phyloP scores from a whole-genome alignment of 2,797 vertebrate genomes.

The Crax fasciolata region DNA sequence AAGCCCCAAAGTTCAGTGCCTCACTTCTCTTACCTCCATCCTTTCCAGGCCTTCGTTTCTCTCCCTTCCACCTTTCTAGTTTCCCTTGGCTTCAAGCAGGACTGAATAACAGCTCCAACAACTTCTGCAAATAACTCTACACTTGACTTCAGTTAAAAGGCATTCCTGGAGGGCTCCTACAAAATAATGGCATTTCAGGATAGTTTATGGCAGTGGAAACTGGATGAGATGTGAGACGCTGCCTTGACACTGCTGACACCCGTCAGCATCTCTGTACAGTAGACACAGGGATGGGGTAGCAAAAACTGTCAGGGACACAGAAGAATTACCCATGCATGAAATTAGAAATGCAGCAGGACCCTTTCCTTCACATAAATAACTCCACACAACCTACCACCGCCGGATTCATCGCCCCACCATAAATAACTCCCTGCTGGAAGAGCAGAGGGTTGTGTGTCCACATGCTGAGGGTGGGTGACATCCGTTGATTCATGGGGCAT shows the following conservation, averaged over 20 bases:
- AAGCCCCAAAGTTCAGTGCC: background rate
- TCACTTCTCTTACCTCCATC: background rate
- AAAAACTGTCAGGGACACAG: background rate
- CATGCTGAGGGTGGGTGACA: background rate
- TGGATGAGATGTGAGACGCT: accelerated
- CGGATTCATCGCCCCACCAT: background rate
- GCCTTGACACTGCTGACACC: background rate
- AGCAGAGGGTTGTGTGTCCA: background rate
- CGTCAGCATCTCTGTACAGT: background rate
- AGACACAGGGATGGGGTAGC: background rate
- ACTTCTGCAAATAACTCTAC: background rate
- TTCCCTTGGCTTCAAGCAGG: conserved; percentile 9
- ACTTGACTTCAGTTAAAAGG: conserved; percentile 1
- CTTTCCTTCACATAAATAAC: conserved; percentile 50
- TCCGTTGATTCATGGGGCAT: conserved; percentile 13
- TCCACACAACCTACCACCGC: background rate
- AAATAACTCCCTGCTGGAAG: conserved; percentile 35
- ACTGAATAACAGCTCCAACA: background rate
- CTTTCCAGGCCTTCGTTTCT: background rate
- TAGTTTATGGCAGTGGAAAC: background rate
- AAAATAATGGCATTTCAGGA: conserved; percentile 12
- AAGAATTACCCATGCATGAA: conserved; percentile 32
- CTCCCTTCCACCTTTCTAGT: background rate
- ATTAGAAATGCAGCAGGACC: conserved; percentile 31
- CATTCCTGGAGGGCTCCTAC: background rate